Base-by-base conservation (phyloP, 2,113 vertebrate genomes). In the Gobius niger region DNA sequence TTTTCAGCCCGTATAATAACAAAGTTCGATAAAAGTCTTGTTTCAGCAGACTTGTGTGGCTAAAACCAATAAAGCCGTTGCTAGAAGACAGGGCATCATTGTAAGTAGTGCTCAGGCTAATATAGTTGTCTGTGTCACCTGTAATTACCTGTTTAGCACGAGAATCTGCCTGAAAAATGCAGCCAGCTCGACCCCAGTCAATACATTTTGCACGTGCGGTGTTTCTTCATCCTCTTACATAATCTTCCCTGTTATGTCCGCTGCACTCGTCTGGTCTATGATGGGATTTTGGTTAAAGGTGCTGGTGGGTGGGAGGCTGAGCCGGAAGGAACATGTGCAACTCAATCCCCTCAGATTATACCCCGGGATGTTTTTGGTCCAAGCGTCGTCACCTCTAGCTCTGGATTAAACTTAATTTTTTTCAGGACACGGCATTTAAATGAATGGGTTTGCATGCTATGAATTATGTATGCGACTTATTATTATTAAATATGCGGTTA, bases 311-410 rank as follows among this genome's bases (percentile, higher is more conserved):
- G 72, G 63, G 63, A 76, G 42, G 46, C 41, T 40, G 13, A 50
- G 62, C 67, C 44, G 65, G 56, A 63, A 52, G 49, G 54, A 62
- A 63, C 12, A 14, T 49, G 47, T 52, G 70, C 62, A 81, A 15
- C 65, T 81, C 77, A 87, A 81, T 87, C 77, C 14, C 5, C 56
- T 1, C 72, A 84, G 82, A 88, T 90, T 84, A 83, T 82, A 12
- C 40, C 24, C 34, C 71, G 61, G 70, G 61, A 79, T 82, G 66
- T 71, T 81, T 81, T 75, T 66, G 70, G 50, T 74, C 54, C 16
- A 60, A 59, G 66, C 76, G 63, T 11, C 14, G 2, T 80, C 73
- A 82, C 82, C 83, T 82, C 72, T 49, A 8, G 59, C 59, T 56
- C 47, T 63, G 60, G 70, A 82, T 83, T 74, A 73, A 80, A 56